Evolutionary conservation across 2,797 vertebrate genomes (phyloP).

Genomic region (Propithecus deckenii): DNA sequence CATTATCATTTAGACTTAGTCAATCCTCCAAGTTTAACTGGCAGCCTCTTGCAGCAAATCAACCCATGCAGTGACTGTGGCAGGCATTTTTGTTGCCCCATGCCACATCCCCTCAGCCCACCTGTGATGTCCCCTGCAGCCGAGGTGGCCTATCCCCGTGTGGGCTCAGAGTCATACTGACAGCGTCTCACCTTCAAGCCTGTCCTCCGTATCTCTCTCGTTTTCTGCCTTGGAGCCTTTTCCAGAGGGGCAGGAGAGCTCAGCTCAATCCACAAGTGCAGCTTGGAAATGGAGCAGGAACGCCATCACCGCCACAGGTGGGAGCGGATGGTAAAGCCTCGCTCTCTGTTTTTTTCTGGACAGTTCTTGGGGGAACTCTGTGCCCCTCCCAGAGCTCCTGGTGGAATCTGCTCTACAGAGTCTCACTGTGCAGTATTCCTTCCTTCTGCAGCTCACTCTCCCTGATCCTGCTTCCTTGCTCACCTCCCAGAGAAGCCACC

Average conservation of each 20-base stretch:
- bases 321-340: not conserved
- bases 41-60: not conserved
- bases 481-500: not conserved
- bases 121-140: not conserved
- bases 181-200: not conserved
- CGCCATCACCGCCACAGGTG: fast-evolving
- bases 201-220: not conserved
- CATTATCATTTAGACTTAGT: not conserved
- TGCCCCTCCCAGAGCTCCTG: not conserved
- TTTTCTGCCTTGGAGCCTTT: not conserved
- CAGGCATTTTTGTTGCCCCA: not conserved
- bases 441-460: not conserved
- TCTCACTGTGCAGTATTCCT: not conserved
- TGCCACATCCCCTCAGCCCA: not conserved
- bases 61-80: not conserved
- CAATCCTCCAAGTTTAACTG: not conserved
- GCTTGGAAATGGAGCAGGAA: not conserved
- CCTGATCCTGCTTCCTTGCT: not conserved
- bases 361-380: not conserved
- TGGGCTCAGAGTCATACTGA: not conserved
- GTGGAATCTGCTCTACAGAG: not conserved
- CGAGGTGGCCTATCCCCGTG: fast-evolving
- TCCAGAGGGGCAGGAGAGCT: not conserved
- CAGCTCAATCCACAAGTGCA: not conserved
- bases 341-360: not conserved